Evolutionary conservation across 2,797 vertebrate genomes (phyloP), one percentile per base, ranked within the genome.

Genomic region (Microctenopoma lineatum): DNA sequence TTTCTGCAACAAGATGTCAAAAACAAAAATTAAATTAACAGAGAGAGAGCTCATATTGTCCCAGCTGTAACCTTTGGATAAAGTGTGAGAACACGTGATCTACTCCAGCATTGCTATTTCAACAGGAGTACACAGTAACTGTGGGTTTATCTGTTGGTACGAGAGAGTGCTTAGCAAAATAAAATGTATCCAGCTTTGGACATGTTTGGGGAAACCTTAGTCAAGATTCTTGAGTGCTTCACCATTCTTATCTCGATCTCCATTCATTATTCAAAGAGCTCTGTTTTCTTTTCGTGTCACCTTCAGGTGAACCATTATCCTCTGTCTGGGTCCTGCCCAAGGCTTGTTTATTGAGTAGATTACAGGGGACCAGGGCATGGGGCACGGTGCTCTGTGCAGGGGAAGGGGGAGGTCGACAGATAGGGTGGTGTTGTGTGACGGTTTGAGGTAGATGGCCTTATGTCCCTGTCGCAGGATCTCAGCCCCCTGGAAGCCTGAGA

Each of bases 261-360:
- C 78, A 87, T 92, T 91, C 59, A 80, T 91, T 90, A 90, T 86
- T 87, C 84, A 85, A 90, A 90, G 88, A 85, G 83, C 79, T 90
- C 87, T 91, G 91, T 90, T 91, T 89, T 87, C 91, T 91, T 90
- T 91, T 83, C 65, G 85, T 85, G 83, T 93, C 90, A 93, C 91
- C 91, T 91, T 81, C 84, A 92, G 87, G 88, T 90, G 90, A 92
- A 92, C 92, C 88, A 84, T 88, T 90, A 90, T 90, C 87, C 69
- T 66, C 83, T 78, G 87, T 81, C 90, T 87, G 77, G 78, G 83
- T 84, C 73, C 75, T 77, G 82, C 85, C 83, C 41, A 6, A 36
- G 81, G 84, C 79, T 87, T 92, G 89, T 92, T 92, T 92, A 90
- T 90, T 86, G 81, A 91, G 78, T 57, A 84, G 85, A 91, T 90